Base-by-base conservation (phyloP, 23 tunicate species). In the Trididemnum nubilum region DNA sequence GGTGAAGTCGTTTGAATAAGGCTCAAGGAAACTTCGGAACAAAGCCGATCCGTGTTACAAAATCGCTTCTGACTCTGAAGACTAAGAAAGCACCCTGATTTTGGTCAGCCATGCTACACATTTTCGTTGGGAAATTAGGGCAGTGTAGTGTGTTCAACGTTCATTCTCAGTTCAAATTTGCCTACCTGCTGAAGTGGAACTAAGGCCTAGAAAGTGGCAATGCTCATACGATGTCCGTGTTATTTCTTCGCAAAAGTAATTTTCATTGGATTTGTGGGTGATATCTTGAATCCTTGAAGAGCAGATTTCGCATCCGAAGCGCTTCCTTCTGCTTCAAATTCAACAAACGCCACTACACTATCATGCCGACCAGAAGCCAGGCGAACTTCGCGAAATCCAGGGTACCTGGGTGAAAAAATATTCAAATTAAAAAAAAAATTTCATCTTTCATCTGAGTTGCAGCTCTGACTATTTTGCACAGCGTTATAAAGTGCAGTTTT, bases 301-400 rank as follows among this genome's bases (percentile, higher is more conserved):
- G 97, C 84, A 29, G 73, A 79, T 70, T 87, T 91, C 5, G 99
- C 99, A 71, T 90, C 89, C 9, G 94, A 35, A 2, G 99, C 94
- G 28, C 87, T 83, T 24, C 15, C 73, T 34, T 93, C 94, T 28
- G 26, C 39, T 44, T 83, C 93, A 71, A 96, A 96, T 74, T 96
- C 99, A 33, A 96, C 94, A 84, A 96, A 96, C 19, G 99, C 99
- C 57, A 90, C 91, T n/a, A n/a, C n/a, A n/a, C n/a, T n/a, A 75
- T 96, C 92, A 76, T 85, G 85, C 33, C 97, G 85, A 36, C 90
- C 93, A 36, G 97, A 94, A 22, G 91, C 96, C 54, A 81, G 50
- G 0, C 99, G 83, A n/a, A 87, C 86, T 70, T 96, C 96, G 35
- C 88, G 94, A 80, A 87, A 96, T 0, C 99, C 99, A 38, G 72